Evolutionary conservation across 1,140 invertebrate species (phyloP).

Genomic region (Brachystomella parvula): DNA sequence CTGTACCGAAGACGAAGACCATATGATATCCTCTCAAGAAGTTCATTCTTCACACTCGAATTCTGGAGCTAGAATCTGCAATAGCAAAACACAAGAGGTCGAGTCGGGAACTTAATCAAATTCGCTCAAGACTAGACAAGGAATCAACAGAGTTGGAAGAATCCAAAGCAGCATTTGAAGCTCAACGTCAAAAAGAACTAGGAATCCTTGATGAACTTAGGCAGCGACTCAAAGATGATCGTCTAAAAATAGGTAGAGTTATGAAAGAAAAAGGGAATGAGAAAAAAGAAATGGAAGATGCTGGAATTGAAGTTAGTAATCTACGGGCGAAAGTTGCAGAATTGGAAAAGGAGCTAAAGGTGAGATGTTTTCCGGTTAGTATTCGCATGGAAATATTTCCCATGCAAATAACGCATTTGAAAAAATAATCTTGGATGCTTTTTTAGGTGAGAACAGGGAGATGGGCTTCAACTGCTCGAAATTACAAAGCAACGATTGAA

Average conservation of each 20-base stretch:
- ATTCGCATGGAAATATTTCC: not conserved
- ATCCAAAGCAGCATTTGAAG: not conserved
- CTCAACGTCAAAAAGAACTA: not conserved
- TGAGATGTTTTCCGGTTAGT: not conserved
- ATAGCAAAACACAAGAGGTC: not conserved
- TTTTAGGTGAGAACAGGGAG: not conserved
- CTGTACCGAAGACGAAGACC: too few species aligned
- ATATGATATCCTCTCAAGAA: too few species aligned
- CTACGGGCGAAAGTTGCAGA: not conserved
- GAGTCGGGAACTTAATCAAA: not conserved
- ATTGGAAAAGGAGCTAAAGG: not conserved
- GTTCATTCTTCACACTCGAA: not conserved
- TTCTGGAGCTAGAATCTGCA: not conserved
- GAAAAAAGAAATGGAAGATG: not conserved
- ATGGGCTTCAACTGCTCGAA: slow-evolving; percentile 1
- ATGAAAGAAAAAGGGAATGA: not conserved
- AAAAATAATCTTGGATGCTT: not conserved
- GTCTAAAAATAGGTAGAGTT: not conserved
- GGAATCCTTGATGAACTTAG: not conserved
- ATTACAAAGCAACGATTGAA: not conserved
- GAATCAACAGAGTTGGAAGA: not conserved
- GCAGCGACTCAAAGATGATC: not conserved
- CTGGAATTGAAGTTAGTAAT: not conserved
- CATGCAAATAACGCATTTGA: slow-evolving; percentile 2
- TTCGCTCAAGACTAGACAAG: not conserved